A percentile compares a stretch with the other conserved stretches of the same genome.
Evolutionary conservation across 2,888 invertebrate genomes (phyloP).

Genomic region (Diogma glabrata): DNA sequence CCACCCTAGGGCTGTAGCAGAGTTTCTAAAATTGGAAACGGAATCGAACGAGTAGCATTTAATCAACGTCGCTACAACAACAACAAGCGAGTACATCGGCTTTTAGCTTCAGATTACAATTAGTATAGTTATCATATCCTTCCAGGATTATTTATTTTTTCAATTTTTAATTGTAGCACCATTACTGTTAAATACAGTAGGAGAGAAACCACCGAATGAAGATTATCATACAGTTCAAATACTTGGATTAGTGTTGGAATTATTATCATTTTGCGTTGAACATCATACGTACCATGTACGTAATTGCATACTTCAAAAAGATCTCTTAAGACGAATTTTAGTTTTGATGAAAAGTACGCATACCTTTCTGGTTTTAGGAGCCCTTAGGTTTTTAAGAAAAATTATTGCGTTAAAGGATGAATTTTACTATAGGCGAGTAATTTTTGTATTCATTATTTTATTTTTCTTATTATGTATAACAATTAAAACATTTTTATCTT

Average conservation of each 20-base stretch:
- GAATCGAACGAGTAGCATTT: too few species aligned
- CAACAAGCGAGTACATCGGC: too few species aligned
- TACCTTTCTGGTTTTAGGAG: conserved; percentile 93
- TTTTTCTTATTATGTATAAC: conserved; percentile 4
- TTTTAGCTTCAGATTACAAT: too few species aligned
- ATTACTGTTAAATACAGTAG: conserved; percentile 83
- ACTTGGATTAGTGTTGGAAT: conserved; percentile 84
- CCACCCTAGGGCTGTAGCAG: too few species aligned
- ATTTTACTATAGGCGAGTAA: conserved; percentile 67
- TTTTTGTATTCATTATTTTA: neutral
- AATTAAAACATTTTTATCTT: conserved; percentile 1
- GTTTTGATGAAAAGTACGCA: conserved; percentile 95
- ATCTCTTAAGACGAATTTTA: conserved; percentile 86
- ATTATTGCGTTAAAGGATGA: conserved; percentile 97
- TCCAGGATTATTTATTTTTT: conserved; percentile 9
- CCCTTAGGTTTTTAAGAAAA: conserved; percentile 93
- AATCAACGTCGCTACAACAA: too few species aligned
- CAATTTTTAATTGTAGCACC: conserved; percentile 49
- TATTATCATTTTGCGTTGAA: conserved; percentile 96
- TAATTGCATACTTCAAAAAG: conserved; percentile 93
- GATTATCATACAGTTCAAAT: conserved; percentile 96
- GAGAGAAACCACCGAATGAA: conserved; percentile 81
- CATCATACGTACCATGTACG: conserved; percentile 99
- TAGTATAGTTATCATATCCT: neutral
- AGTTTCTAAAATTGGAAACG: too few species aligned